phyloP scores from a whole-genome alignment of 2,113 vertebrate genomes.

The Vidua chalybeata region DNA sequence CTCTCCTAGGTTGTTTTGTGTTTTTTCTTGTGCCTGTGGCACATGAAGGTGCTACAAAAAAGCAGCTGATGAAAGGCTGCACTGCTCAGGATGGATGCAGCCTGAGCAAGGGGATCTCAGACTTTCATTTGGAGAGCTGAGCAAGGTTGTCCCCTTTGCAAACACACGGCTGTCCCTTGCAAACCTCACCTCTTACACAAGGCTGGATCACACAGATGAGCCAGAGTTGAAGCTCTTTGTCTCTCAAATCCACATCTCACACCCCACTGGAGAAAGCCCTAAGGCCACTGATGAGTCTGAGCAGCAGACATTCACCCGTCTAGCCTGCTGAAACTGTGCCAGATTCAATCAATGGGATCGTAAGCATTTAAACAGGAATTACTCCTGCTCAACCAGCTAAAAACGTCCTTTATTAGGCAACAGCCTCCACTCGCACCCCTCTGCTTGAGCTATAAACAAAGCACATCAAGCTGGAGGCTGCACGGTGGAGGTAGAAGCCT shows the following conservation, averaged over 20 bases:
- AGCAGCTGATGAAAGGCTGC: neutral
- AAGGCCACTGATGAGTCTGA: neutral
- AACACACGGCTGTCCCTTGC: neutral
- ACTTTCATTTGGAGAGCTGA: neutral
- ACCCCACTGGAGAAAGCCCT: constrained; percentile 44
- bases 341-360: neutral
- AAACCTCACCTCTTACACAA: neutral
- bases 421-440: neutral
- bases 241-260: constrained; percentile 37
- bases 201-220: neutral
- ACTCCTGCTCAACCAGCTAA: neutral
- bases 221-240: neutral
- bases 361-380: constrained; percentile 23
- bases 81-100: neutral
- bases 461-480: neutral
- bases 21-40: neutral
- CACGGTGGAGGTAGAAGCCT: neutral
- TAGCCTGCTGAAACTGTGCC: constrained; percentile 21
- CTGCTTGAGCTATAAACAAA: neutral
- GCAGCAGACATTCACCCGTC: neutral
- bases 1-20: neutral
- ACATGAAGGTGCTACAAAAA: neutral
- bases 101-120: neutral
- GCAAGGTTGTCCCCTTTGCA: neutral
- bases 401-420: neutral